Base-by-base conservation (phyloP, 2,797 vertebrate species). In the Eidolon dupreanum region DNA sequence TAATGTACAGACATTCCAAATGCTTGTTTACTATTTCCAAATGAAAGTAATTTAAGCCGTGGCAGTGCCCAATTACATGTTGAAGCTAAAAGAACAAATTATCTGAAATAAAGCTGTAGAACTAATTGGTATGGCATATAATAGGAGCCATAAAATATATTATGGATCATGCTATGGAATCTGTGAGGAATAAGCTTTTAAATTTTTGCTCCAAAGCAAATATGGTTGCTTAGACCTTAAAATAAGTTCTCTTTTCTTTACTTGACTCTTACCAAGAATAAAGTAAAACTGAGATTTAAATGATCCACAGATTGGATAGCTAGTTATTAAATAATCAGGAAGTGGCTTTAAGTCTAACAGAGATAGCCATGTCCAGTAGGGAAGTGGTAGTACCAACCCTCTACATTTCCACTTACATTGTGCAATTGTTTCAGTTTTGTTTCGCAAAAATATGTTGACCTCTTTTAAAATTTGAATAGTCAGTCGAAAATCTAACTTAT, bases 1-100 rank as follows among this genome's bases (percentile, higher is more conserved):
- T 24, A 86, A 92, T 28, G 70, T 65, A 95, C 83, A 90, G 28
- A 94, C 88, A 94, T 77, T 82, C 2, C 10, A 75, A 94, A 91
- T 90, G 59, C 13, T 83, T 68, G 12, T n/a, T 85, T 70, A 87
- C 9, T 66, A 20, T 86, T 96, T 78, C 16, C 53, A 96, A 93
- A 87, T 38, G n/a, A 81, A 95, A 92, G 13, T 90, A 96, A 88
- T 11, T 51, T 63, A 95, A 57, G 22, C 43, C 73, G 89, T 41
- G 19, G 15, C 41, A 86, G 33, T 74, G 12, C 43, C n/a, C 61
- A 94, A 65, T 83, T 74, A 94, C 92, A 93, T 46, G 51, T 10
- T 88, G 19, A 89, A 68, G 93, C 74, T 71, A 70, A 96, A 90
- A 51, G 66, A 95, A 93, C 9, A 90, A 75, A 88, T 65, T 55